Base-by-base conservation (phyloP, 2,113 vertebrate genomes). In the Nothobranchius kuhntae region DNA sequence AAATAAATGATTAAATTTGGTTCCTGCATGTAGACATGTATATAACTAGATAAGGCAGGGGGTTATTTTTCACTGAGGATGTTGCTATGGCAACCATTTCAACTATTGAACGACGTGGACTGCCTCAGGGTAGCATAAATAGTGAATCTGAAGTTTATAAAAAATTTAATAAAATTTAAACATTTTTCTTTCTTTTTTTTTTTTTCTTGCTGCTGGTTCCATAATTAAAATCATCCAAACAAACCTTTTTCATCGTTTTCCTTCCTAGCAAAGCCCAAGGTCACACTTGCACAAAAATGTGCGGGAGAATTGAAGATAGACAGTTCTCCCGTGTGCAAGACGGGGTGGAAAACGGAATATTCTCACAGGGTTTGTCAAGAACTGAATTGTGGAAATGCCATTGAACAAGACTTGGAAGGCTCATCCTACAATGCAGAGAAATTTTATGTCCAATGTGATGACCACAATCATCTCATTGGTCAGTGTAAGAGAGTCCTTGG, bases 261-360 rank as follows among this genome's bases (percentile, higher is more conserved):
- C 7, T 53, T 36, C 9, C 48, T 38, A 90, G 89, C 1, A 6
- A 1, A 54, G 2, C 44, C 14, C 9, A 0, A 0, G 0, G 5
- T 84, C 42, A 71, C 0, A 0, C 67, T 90, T 1, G 55, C 71
- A 0, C 0, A 9, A 0, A 0, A 0, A 0, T 91, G 87, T 44
- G 0, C 3, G 1, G 89, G 91, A 12, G 2, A 63, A 24, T 60
- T 92, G 44, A 52, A 0, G 4, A 81, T 93, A 13, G 9, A 79
- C 30, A 0, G 0, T 0, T 0, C 0, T 0, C 2, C 1, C 0
- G 61, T 87, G 21, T 87, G 76, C 2, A 1, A 0, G 1, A 38
- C 0, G 0, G 0, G 14, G 14, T 89, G 80, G 80, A 6, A 46
- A 0, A 0, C 1, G 0, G 0, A 0, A 0, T 38, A 88, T 7